These are phyloP conservation scores for Crossocerus cetratus DNA, from an alignment of 2,888 invertebrate species.

Conservation along the genomic window DNA sequence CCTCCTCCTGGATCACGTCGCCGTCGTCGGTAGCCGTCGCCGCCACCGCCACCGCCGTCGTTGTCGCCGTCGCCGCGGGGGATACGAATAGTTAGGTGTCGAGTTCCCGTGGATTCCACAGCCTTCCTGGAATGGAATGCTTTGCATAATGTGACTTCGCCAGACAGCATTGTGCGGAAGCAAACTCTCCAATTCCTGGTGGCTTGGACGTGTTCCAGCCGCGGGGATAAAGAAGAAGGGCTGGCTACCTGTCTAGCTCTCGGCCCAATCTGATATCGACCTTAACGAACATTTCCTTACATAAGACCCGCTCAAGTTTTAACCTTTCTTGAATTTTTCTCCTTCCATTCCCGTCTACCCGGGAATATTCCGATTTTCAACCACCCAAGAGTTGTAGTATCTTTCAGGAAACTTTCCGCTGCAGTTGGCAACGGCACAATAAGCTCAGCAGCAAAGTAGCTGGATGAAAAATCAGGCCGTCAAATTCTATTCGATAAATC, in stretches of 20 bases:
- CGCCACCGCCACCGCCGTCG: not conserved
- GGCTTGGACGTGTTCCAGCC: constrained; percentile 70
- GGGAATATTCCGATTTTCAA: not conserved
- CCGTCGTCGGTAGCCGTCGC: not conserved
- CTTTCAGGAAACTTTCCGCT: too few relatives aligned
- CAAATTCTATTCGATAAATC: too few relatives aligned
- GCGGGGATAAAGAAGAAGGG: constrained; percentile 3
- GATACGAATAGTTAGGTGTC: constrained; percentile 67
- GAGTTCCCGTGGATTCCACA: constrained; percentile 66
- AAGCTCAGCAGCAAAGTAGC: too few relatives aligned
- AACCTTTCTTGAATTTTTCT: not conserved
- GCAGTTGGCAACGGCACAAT: too few relatives aligned
- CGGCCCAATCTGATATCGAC: not conserved
- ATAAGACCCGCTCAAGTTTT: not conserved
- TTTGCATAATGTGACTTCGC: constrained; percentile 70
- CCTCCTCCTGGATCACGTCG: not conserved
- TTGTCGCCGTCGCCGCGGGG: constrained; percentile 39
- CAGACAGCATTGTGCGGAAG: constrained; percentile 62
- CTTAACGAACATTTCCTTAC: constrained; percentile 16
- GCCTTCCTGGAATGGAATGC: constrained; percentile 67
- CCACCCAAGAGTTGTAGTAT: too few relatives aligned
- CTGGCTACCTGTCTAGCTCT: not conserved
- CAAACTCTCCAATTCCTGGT: constrained; percentile 66
- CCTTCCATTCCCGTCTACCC: not conserved
- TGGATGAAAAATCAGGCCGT: too few relatives aligned